Evolutionary conservation across 1,140 invertebrate species (phyloP), one percentile per base, ranked within the genome.

Genomic region (Apis florea): DNA sequence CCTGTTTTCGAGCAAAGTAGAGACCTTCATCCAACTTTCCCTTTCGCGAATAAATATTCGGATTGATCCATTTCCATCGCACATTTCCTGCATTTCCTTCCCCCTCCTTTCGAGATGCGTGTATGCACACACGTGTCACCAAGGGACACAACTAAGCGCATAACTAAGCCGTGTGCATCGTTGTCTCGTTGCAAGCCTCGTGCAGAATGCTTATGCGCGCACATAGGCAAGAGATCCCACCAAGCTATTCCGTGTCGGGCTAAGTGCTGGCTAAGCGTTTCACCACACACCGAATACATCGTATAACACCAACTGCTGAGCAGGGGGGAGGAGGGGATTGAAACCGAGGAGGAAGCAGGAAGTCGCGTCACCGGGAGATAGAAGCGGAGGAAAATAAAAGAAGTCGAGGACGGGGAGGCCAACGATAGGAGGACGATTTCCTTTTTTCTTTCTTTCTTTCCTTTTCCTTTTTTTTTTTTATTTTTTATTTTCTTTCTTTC

Each of bases 201-300:
- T 5, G 59, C 68, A 79, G 82, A 72, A 26, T 83, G 74, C 67
- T 79, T 84, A 73, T 54, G 82, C 82, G 71, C 73, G 71, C 73
- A 75, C 66, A 66, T 56, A 53, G 51, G 51, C 83, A 53, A 73
- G 54, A 74, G 51, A 85, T 54, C 69, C n/a, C n/a, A n/a, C n/a
- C 75, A 40, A 69, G 68, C 67, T 73, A 71, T 78, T 76, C 72
- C 85, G 76, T 64, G 83, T 54, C 67, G 58, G 66, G 76, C 69
- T 77, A 84, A 82, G 84, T 81, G 85, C 85, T 80, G 78, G 84
- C 81, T 88, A 88, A 87, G 87, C 83, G 72, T 79, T 85, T 85
- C 59, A 85, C 79, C 78, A 80, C 79, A 83, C 79, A 84, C 67
- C 69, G 84, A 83, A 75, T 69, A 72, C 73, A 78, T 58, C 64